These are phyloP conservation scores for Chloropsis cyanopogon DNA, from an alignment of 2,113 vertebrate genomes.

Conservation along the genomic window DNA sequence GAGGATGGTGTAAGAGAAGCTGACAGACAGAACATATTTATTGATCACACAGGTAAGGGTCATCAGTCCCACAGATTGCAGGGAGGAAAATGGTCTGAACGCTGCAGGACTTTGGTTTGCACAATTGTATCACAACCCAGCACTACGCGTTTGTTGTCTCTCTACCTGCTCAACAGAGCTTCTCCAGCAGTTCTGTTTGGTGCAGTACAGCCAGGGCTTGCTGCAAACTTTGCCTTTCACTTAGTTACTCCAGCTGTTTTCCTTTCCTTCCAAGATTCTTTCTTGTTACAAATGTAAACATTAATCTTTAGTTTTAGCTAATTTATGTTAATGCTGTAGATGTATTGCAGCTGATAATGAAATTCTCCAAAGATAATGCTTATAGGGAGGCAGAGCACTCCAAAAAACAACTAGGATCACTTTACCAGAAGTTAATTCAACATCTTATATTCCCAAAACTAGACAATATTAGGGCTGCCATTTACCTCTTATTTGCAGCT, in stretches of 20 bases:
- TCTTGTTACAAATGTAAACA: background rate
- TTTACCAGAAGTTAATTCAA: background rate
- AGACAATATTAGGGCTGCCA: background rate
- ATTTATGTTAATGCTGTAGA: background rate
- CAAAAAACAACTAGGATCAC: background rate
- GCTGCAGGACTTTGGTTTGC: background rate
- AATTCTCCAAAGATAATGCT: background rate
- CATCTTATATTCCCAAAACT: background rate
- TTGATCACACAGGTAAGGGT: background rate
- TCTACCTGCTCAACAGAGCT: background rate
- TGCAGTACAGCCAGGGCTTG: background rate
- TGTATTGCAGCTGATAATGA: background rate
- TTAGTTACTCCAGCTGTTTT: background rate
- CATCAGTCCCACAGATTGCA: background rate
- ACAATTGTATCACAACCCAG: rapidly evolving
- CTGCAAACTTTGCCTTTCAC: background rate
- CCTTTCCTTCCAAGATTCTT: background rate
- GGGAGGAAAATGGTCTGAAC: background rate
- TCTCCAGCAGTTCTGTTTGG: background rate
- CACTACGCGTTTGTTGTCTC: rapidly evolving
- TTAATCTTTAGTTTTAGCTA: background rate
- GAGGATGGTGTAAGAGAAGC: rapidly evolving
- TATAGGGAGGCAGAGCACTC: background rate
- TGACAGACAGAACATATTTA: background rate
- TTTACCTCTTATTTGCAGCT: background rate